Evolutionary conservation across 2,113 vertebrate genomes (phyloP).

Genomic region (Phylloscopus whistleri): DNA sequence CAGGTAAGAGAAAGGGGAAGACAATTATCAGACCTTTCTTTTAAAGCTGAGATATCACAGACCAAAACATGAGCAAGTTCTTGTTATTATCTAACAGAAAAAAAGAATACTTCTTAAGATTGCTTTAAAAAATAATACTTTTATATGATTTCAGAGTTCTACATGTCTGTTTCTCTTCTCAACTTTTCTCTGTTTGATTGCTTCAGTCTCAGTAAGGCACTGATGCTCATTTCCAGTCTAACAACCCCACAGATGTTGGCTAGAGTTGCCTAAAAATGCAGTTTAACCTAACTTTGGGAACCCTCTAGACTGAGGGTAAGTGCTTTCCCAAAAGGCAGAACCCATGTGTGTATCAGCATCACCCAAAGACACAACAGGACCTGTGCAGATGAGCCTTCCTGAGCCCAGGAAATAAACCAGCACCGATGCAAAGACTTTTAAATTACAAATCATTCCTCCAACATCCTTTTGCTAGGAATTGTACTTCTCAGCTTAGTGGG

Average conservation of each 20-base stretch:
- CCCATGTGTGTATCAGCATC: not conserved
- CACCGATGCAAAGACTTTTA: not conserved
- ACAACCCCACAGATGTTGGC: not conserved
- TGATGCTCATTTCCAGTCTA: not conserved
- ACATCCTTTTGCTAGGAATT: not conserved
- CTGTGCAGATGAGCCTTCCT: not conserved
- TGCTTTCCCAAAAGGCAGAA: not conserved
- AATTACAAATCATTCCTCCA: not conserved
- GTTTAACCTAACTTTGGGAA: not conserved
- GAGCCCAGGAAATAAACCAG: not conserved
- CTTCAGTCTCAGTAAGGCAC: not conserved
- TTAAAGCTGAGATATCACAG: not conserved
- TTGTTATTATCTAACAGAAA: not conserved
- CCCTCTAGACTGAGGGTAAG: not conserved
- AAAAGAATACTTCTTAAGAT: not conserved
- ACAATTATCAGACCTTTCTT: not conserved
- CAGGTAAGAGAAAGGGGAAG: not conserved
- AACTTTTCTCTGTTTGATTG: not conserved
- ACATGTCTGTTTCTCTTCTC: not conserved
- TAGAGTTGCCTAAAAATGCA: not conserved
- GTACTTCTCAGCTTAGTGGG: accelerated
- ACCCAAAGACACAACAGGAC: not conserved
- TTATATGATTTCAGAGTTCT: not conserved
- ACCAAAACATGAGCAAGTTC: not conserved
- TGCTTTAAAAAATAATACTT: not conserved